These are phyloP conservation scores for Pogoniulus pusillus DNA, from an alignment of 2,797 vertebrate species.

Conservation along the genomic window DNA sequence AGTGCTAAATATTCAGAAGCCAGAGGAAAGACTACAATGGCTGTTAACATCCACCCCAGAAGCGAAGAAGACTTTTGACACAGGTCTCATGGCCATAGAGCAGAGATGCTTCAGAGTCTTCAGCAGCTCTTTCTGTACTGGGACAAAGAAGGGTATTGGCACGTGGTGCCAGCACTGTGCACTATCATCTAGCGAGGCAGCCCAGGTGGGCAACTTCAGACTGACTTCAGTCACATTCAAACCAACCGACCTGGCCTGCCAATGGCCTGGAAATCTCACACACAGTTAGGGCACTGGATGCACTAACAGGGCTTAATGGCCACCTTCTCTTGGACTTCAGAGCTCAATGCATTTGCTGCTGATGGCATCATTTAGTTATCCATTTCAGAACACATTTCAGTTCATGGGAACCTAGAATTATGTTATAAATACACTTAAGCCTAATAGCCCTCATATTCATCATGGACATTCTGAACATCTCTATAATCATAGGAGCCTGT, in stretches of 20 bases:
- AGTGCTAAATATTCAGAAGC: background rate
- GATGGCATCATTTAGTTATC: background rate
- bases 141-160: background rate
- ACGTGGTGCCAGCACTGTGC: fast-evolving
- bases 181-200: fast-evolving
- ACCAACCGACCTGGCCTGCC: background rate
- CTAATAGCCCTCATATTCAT: background rate
- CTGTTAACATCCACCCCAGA: background rate
- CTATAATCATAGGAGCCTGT: background rate
- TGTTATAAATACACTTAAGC: background rate
- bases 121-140: background rate
- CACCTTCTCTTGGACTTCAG: background rate
- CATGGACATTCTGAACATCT: background rate
- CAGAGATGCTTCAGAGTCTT: background rate
- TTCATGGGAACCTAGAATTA: background rate
- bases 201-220: background rate
- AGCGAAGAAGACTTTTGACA: background rate
- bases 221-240: background rate
- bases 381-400: background rate
- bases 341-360: background rate
- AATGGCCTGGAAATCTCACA: background rate
- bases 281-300: no score
- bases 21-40: background rate
- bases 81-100: background rate
- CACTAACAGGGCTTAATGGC: background rate